These are phyloP conservation scores for Enoplosus armatus DNA, from an alignment of 2,797 vertebrate species.

Conservation along the genomic window DNA sequence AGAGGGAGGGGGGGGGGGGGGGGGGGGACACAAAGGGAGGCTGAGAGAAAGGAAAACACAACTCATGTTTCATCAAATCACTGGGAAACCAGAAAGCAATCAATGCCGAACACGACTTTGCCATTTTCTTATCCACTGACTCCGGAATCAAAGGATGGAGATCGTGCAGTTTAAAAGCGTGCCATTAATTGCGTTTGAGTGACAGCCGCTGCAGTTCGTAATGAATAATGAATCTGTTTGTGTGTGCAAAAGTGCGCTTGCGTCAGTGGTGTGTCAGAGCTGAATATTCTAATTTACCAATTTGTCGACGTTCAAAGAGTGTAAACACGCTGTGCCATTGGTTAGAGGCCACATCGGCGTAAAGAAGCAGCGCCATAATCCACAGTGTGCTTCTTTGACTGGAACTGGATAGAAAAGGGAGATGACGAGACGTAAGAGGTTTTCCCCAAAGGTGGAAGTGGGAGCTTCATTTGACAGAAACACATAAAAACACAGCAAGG, in stretches of 20 bases:
- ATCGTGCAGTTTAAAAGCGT: constrained; percentile 11
- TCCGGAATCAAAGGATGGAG: constrained; percentile 35
- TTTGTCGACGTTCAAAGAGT: background rate
- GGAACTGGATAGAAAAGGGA: constrained; percentile 12
- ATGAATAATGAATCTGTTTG: background rate
- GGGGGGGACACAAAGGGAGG: constrained; percentile 60
- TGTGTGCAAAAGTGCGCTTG: background rate
- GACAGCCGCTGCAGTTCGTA: background rate
- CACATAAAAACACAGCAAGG: background rate
- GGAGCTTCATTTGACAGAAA: constrained; percentile 1
- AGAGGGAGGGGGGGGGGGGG: too few relatives aligned
- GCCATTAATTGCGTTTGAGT: constrained; percentile 26
- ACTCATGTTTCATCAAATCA: constrained; percentile 70
- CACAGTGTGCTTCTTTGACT: background rate
- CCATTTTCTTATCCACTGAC: constrained; percentile 58
- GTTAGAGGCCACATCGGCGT: constrained; percentile 31
- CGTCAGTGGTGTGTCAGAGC: constrained; percentile 27
- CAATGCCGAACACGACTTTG: constrained; percentile 51
- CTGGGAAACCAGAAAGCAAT: constrained; percentile 61
- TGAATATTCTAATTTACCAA: constrained; percentile 16
- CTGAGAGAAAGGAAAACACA: constrained; percentile 56
- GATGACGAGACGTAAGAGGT: constrained; percentile 17
- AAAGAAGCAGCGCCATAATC: background rate
- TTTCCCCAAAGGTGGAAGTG: constrained; percentile 15
- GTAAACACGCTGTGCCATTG: constrained; percentile 31